Conservation (phyloP, 2,888 invertebrate species). For the Keiferia lycopersicella region DNA sequence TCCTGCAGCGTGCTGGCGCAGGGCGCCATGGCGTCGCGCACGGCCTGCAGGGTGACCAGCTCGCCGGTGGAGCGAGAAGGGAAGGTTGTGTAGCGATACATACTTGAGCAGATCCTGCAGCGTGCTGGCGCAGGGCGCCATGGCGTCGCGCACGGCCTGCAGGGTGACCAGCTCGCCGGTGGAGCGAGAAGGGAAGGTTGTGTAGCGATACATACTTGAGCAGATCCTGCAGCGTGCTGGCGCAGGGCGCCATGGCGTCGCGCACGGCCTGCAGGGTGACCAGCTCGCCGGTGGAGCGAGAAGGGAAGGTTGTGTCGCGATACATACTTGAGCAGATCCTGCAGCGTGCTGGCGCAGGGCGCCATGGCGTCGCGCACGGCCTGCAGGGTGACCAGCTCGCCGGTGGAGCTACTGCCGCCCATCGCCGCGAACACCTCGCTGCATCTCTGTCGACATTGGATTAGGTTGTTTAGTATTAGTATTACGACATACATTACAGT, state of each 20-base stretch:
- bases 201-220: background rate
- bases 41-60: too few species aligned
- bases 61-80: too few species aligned
- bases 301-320: too few species aligned
- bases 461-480: background rate
- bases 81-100: too few species aligned
- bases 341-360: conserved; percentile 61
- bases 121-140: too few species aligned
- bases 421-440: conserved; percentile 76
- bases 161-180: too few species aligned
- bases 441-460: conserved; percentile 53
- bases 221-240: conserved; percentile 1
- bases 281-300: background rate
- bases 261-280: conserved; percentile 50
- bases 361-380: conserved; percentile 74
- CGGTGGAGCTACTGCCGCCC: conserved; percentile 59
- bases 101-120: too few species aligned
- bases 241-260: background rate
- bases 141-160: too few species aligned
- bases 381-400: conserved; percentile 65
- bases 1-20: too few species aligned
- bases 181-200: too few species aligned
- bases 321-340: conserved; percentile 61
- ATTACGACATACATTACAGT: too few species aligned
- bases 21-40: too few species aligned